Conservation (phyloP, 2,113 vertebrate genomes). For the Ursus arctos region DNA sequence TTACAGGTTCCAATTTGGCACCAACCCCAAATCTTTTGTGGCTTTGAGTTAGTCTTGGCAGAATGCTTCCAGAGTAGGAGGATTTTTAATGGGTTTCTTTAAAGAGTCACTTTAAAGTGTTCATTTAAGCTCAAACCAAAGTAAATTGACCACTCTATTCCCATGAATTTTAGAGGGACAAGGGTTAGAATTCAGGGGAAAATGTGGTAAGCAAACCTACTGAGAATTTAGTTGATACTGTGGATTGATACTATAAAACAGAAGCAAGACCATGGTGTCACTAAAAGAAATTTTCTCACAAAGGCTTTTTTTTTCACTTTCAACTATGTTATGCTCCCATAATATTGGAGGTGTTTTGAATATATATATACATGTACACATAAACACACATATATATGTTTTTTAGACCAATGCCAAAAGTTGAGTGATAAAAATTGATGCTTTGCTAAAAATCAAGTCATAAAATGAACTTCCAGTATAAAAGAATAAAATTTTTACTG, state of each 20-base stretch:
- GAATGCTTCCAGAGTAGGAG: conserved; percentile 68
- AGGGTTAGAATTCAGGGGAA: conserved; percentile 68
- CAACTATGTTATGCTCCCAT: not conserved
- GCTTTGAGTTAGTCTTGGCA: conserved; percentile 81
- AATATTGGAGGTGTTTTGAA: not conserved
- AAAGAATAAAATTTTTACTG: not conserved
- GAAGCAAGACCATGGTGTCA: conserved; percentile 1
- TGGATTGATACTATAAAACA: not conserved
- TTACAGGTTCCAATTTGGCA: conserved; percentile 73
- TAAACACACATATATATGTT: not conserved
- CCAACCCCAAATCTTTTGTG: conserved; percentile 64
- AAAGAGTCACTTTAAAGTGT: conserved; percentile 73
- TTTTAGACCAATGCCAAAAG: not conserved
- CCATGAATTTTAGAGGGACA: conserved; percentile 70
- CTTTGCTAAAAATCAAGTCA: conserved; percentile 30
- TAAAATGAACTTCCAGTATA: not conserved
- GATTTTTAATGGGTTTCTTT: conserved; percentile 74
- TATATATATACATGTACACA: not conserved
- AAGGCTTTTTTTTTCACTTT: not conserved
- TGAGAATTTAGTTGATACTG: conserved; percentile 56
- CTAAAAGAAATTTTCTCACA: conserved; percentile 70
- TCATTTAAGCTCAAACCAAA: conserved; percentile 76
- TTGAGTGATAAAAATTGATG: conserved; percentile 17
- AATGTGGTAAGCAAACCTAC: conserved; percentile 67
- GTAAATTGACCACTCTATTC: conserved; percentile 77